A percentile compares a stretch with the other conserved stretches of the same genome.
These are phyloP conservation scores for Chiloscyllium punctatum DNA, from an alignment of 2,797 vertebrate species.

Conservation along the genomic window DNA sequence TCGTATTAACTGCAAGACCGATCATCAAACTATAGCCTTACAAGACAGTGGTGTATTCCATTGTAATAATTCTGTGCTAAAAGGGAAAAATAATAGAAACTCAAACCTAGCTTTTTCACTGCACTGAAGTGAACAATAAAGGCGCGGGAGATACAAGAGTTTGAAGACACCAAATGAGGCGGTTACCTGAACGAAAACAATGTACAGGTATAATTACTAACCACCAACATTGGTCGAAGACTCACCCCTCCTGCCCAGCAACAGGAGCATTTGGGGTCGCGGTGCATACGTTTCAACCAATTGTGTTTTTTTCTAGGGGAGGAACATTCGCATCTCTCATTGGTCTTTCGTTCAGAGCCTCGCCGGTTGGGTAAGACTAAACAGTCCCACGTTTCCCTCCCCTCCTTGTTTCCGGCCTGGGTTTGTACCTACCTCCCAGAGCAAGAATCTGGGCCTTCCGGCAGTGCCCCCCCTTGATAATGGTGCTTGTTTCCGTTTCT, in stretches of 20 bases:
- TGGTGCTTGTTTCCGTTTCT: not conserved
- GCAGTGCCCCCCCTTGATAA: not conserved
- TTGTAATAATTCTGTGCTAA: not conserved
- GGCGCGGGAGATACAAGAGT: not conserved
- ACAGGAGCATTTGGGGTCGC: not conserved
- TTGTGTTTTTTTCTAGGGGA: no score
- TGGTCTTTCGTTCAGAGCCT: not conserved
- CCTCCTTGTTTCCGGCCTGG: not conserved
- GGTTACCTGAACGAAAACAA: not conserved
- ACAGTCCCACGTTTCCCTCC: not conserved
- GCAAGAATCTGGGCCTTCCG: conserved; percentile 36
- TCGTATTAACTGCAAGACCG: not conserved
- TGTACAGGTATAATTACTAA: no score
- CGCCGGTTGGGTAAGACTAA: not conserved
- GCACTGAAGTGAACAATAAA: not conserved
- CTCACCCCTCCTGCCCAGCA: not conserved
- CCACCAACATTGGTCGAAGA: not conserved
- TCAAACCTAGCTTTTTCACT: not conserved
- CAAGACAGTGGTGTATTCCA: not conserved
- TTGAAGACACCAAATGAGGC: not conserved
- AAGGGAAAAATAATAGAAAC: not conserved
- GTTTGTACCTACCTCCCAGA: conserved; percentile 17
- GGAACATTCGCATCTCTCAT: not conserved
- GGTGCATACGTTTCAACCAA: not conserved
- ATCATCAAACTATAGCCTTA: not conserved